Evolutionary conservation across 1,140 invertebrate genomes (phyloP).

Genomic region (Heliconius hermathena): DNA sequence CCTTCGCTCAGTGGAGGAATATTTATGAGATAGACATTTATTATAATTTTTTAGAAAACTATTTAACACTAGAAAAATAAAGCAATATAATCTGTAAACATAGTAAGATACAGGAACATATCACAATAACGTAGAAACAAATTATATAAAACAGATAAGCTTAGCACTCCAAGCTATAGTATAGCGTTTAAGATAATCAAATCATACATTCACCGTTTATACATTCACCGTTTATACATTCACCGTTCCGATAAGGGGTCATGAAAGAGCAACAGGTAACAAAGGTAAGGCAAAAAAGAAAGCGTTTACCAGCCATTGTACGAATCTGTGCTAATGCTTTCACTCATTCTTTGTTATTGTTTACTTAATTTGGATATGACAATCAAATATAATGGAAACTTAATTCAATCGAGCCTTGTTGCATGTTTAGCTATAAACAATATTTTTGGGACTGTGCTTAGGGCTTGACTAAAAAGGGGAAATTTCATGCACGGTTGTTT

Average conservation of each 20-base stretch:
- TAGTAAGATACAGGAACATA: too few relatives aligned
- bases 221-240: not conserved
- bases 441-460: not conserved
- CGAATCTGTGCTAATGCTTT: constrained; percentile 36
- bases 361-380: constrained; percentile 16
- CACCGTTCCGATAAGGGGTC: not conserved
- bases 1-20: too few relatives aligned
- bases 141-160: not conserved
- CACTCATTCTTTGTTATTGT: constrained; percentile 32
- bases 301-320: constrained; percentile 38
- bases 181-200: not conserved
- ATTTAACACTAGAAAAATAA: too few relatives aligned
- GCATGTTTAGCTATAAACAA: not conserved
- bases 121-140: not conserved
- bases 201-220: not conserved
- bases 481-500: not conserved
- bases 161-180: not conserved
- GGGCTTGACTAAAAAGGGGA: not conserved
- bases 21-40: too few relatives aligned
- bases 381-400: constrained; percentile 23
- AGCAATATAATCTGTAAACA: too few relatives aligned
- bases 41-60: too few relatives aligned
- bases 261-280: constrained; percentile 38
- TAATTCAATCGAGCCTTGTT: constrained; percentile 16
- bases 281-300: constrained; percentile 45